A percentile compares a stretch with the other conserved stretches of the same genome.
phyloP scores from a whole-genome alignment of 2,797 vertebrate species.

The Delichon dasypus region DNA sequence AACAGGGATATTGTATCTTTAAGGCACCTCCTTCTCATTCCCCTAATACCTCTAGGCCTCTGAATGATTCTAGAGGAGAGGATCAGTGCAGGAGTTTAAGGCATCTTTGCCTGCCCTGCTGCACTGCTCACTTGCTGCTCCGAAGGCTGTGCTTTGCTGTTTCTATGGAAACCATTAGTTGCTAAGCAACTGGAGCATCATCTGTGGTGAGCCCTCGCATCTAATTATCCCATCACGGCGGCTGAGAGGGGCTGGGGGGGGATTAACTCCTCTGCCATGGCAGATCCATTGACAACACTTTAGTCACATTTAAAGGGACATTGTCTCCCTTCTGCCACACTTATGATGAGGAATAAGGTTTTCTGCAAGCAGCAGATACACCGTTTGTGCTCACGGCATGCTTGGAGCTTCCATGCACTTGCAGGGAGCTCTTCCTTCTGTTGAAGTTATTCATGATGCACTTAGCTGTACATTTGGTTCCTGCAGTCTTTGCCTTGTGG shows the following conservation, averaged over 20 bases:
- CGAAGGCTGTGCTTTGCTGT: conserved; percentile 81
- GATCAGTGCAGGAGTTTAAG: conserved; percentile 62
- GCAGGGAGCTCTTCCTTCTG: background rate
- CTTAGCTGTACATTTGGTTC: background rate
- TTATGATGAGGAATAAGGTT: background rate
- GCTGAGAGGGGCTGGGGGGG: conserved; percentile 73
- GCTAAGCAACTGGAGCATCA: conserved; percentile 89
- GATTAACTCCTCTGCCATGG: conserved; percentile 71
- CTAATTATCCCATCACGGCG: conserved; percentile 82
- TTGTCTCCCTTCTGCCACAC: background rate
- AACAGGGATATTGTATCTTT: conserved; percentile 64
- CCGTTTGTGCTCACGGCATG: background rate
- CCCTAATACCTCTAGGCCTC: conserved; percentile 51
- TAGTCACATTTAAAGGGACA: conserved; percentile 72
- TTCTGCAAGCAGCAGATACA: background rate
- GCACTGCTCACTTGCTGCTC: conserved; percentile 80
- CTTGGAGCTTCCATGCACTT: background rate
- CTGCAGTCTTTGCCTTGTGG: background rate
- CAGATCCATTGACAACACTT: conserved; percentile 67
- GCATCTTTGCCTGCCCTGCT: conserved; percentile 72
- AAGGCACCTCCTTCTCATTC: conserved; percentile 53
- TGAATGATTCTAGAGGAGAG: conserved; percentile 68
- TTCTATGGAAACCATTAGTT: conserved; percentile 91
- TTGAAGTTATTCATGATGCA: background rate
- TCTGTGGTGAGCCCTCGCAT: conserved; percentile 82